These are phyloP conservation scores for Momotus momota DNA, from an alignment of 2,797 vertebrate species.

Conservation along the genomic window DNA sequence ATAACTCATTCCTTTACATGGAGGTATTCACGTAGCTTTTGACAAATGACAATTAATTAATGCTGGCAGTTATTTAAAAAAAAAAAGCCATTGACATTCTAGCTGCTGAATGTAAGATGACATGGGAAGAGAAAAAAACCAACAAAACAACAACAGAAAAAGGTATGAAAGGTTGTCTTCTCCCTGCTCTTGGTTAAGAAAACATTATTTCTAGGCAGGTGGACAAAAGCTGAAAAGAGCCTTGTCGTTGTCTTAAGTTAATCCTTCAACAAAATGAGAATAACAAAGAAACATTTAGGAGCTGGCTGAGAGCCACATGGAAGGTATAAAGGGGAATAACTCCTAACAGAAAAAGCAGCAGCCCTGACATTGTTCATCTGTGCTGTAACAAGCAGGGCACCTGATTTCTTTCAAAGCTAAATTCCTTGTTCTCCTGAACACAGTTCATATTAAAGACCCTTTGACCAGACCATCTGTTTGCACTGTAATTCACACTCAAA, in stretches of 20 bases:
- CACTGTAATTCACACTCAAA: neutral
- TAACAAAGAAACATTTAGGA: neutral
- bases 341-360: neutral
- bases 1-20: neutral
- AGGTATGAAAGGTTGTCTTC: neutral
- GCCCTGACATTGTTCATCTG: neutral
- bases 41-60: neutral
- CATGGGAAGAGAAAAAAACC: neutral
- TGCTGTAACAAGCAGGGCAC: neutral
- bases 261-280: neutral
- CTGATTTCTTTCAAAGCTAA: neutral
- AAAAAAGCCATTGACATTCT: neutral
- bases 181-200: neutral
- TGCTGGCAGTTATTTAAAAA: neutral
- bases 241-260: neutral
- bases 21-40: conserved; percentile 4
- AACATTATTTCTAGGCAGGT: neutral
- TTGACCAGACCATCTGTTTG: conserved; percentile 9
- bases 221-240: neutral
- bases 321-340: neutral
- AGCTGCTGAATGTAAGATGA: neutral
- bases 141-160: neutral
- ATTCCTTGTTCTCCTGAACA: neutral
- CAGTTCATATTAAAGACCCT: neutral
- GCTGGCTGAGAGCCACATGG: neutral